Percentiles rank a stretch among this genome's conserved stretches.
Conservation (phyloP, 2,888 invertebrate species). For the Epicampocera succincta region DNA sequence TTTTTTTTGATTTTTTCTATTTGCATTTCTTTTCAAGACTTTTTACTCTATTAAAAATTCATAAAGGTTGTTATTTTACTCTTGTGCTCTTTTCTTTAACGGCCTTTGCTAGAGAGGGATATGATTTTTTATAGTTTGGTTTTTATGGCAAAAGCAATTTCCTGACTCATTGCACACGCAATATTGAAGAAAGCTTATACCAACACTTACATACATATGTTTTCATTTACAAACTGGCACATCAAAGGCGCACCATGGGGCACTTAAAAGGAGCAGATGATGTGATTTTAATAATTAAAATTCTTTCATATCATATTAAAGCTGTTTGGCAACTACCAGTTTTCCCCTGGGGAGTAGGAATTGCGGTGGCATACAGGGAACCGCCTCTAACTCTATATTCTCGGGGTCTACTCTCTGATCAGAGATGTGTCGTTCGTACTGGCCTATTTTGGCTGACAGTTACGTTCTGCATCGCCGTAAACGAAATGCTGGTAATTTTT, state of each 20-base stretch:
- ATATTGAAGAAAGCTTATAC: slow-evolving; percentile 41
- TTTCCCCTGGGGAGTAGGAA: too few species aligned
- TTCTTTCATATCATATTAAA: too few species aligned
- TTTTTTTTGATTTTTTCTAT: slow-evolving; percentile 31
- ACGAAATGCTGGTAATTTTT: too few species aligned
- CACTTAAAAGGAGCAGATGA: too few species aligned
- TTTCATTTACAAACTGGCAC: slow-evolving; percentile 25
- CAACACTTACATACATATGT: slow-evolving; percentile 24
- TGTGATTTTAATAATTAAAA: too few species aligned
- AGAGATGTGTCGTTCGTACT: too few species aligned
- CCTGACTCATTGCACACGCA: slow-evolving; percentile 70
- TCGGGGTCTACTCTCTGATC: too few species aligned
- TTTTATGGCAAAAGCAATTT: slow-evolving; percentile 66
- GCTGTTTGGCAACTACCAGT: too few species aligned
- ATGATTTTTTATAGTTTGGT: slow-evolving; percentile 46
- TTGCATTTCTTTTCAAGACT: slow-evolving; percentile 22
- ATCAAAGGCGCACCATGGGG: slow-evolving; percentile 28
- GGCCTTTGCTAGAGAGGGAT: slow-evolving; percentile 28
- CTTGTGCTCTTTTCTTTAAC: slow-evolving; percentile 18
- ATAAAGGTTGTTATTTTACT: slow-evolving; percentile 51
- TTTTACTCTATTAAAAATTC: slow-evolving; percentile 65
- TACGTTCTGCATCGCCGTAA: too few species aligned
- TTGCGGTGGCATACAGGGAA: too few species aligned
- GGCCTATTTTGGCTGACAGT: too few species aligned
- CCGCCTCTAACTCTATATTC: too few species aligned